phyloP scores from a whole-genome alignment of 2,113 vertebrate species.

The Symphodus melops region DNA sequence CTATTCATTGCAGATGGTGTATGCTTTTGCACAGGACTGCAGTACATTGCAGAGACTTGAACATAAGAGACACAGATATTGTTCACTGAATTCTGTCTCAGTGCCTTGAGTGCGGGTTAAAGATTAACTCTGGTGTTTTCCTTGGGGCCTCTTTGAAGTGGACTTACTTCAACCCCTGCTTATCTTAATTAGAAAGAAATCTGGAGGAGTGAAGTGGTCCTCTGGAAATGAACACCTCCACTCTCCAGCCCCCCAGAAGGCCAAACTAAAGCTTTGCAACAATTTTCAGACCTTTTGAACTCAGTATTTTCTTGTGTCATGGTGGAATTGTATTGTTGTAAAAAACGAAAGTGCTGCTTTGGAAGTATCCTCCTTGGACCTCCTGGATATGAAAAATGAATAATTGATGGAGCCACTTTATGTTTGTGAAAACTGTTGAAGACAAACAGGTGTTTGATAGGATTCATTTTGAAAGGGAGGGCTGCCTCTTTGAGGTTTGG shows the following conservation, averaged over 20 bases:
- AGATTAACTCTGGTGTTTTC: slow-evolving; percentile 79
- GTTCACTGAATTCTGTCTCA: slow-evolving; percentile 53
- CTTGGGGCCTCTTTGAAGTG: slow-evolving; percentile 78
- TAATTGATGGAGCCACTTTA: slow-evolving; percentile 39
- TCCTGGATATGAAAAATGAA: slow-evolving; percentile 40
- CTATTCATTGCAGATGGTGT: background rate
- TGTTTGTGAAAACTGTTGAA: slow-evolving; percentile 16
- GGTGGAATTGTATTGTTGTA: slow-evolving; percentile 4
- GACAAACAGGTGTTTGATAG: slow-evolving; percentile 39
- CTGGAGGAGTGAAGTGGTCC: slow-evolving; percentile 70
- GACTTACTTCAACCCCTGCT: slow-evolving; percentile 73
- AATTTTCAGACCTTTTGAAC: slow-evolving; percentile 38
- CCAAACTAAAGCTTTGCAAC: slow-evolving; percentile 24
- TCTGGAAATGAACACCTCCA: slow-evolving; percentile 62
- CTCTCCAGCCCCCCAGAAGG: slow-evolving; percentile 41
- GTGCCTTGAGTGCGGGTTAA: slow-evolving; percentile 64
- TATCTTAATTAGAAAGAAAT: slow-evolving; percentile 81
- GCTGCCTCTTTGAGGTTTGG: slow-evolving; percentile 13
- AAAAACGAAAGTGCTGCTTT: slow-evolving; percentile 26
- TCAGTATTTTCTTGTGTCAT: slow-evolving; percentile 42
- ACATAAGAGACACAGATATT: slow-evolving; percentile 29
- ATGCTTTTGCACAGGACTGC: background rate
- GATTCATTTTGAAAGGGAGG: slow-evolving; percentile 33
- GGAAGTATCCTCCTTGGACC: slow-evolving; percentile 14
- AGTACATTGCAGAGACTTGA: slow-evolving; percentile 10